Base-by-base conservation (phyloP, 1,140 invertebrate genomes). In the Neodiprion fabricii region DNA sequence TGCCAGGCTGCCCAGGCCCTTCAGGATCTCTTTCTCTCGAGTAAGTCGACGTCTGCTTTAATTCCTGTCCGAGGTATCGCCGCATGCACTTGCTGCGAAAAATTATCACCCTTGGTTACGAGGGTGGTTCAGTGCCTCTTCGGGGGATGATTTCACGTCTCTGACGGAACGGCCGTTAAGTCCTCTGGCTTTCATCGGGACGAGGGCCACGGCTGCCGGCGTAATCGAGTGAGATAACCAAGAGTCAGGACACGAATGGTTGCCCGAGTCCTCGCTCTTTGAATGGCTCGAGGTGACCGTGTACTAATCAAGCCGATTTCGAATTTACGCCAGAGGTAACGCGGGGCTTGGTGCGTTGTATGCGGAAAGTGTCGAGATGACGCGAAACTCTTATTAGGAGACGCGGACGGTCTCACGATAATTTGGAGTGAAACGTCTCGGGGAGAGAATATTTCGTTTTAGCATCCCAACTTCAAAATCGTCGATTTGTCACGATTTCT, bases 1-100 rank as follows among this genome's bases (percentile, higher is more conserved):
- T 91, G 90, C 84, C 91, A 92, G 82, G 89, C 90, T 78, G 89
- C 91, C 81, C 91, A 92, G 85, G 91, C 91, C 79, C 87, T 92
- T 79, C 91, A 92, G 76, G 91, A 91, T 80, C 85, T 91, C 68
- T 92, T 92, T 79, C 87, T 91, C 68, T 90, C 90, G 77, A 90
- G 91, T 92, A 85, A 90, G 89, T 89, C 73, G 48, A 11, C 14
- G 17, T 67, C 8, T 67, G 65, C 53, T 61, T 17, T 61, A 61
- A 11, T 61, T 61, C 9, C 11, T 9, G 9, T 61, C 8, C 53
- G 53, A 17, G 11, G n/a, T 61, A 14, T 61, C n/a, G 11, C 9
- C 53, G n/a, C 53, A 61, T 40, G 28, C 28, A 40, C 5, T 40
- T 40, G 28, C 28, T 40, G 28, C 28, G 11, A 61, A 61, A 61